A percentile compares a stretch with the other conserved stretches of the same genome.
phyloP scores from a whole-genome alignment of 1,140 invertebrate genomes.

The Eumeta japonica region DNA sequence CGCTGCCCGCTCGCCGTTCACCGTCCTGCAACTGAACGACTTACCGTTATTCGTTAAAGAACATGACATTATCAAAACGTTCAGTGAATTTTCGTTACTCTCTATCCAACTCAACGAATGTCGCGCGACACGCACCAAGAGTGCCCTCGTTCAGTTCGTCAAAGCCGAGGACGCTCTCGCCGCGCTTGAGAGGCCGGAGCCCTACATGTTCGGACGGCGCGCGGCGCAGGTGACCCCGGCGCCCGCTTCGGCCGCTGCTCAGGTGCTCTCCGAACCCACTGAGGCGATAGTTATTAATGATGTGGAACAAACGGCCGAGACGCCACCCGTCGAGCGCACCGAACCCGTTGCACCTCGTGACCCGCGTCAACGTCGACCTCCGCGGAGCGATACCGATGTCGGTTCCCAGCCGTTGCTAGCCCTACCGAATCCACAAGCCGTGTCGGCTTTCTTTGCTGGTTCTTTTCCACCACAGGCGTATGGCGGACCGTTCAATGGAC shows the following conservation, averaged over 20 bases:
- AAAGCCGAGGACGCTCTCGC: constrained; percentile 66
- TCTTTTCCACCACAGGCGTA: constrained; percentile 23
- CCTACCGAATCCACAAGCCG: background rate
- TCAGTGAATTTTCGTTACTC: constrained; percentile 69
- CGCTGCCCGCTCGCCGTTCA: constrained; percentile 30
- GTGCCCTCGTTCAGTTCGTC: constrained; percentile 74
- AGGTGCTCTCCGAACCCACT: background rate
- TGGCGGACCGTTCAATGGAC: constrained; percentile 18
- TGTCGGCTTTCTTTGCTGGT: constrained; percentile 21
- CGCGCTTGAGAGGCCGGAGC: constrained; percentile 56
- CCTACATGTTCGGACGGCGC: constrained; percentile 32
- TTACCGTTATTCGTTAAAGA: constrained; percentile 74
- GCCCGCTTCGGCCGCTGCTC: constrained; percentile 16
- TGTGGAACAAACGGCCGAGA: background rate
- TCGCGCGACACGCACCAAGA: constrained; percentile 57
- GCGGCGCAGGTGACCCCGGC: constrained; percentile 23
- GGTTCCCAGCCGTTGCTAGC: constrained; percentile 5
- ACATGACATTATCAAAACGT: constrained; percentile 74
- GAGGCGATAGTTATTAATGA: constrained; percentile 12
- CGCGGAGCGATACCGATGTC: constrained; percentile 7
- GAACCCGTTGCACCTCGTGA: constrained; percentile 24
- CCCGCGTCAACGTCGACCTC: constrained; percentile 29
- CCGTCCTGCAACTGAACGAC: constrained; percentile 66
- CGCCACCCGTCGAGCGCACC: constrained; percentile 7
- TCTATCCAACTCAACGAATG: constrained; percentile 67